Evolutionary conservation across 2,888 invertebrate species (phyloP), one percentile per base, ranked within the genome.

Genomic region (Apamea monoglypha): DNA sequence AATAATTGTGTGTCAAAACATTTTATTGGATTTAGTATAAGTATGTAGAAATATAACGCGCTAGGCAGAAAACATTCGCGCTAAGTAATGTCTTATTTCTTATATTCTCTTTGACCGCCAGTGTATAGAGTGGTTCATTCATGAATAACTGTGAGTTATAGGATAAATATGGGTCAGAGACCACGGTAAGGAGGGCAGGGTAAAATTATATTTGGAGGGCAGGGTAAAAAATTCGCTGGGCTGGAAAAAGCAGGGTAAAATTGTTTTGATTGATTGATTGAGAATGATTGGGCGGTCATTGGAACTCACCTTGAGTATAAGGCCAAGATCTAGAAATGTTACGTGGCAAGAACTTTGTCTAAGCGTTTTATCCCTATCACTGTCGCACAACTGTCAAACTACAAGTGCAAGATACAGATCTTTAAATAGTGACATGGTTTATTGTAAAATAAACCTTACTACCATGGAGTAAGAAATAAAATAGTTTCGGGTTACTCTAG

Each of bases 1-100:
- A 7, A 32, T 59, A n/a, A 40, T n/a, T 40, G 2, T 53, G 64
- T 78, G 75, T 56, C 44, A 74, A 78, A 44, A 74, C 32, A 74
- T 56, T 36, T 66, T 16, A 66, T 56, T 59, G 7, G 21, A 59
- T 44, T 44, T 29, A 56, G 8, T 25, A 7, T 69, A 18, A n/a
- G 25, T 32, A 40, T 66, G 14, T 44, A n/a, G 8, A n/a, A 32
- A 66, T 3, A 36, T 12, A 44, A 66, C 66, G 76, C 76, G 76
- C 77, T 56, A 29, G 66, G 56, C 66, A 47, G 66, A 78, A 21
- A 32, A 21, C 7, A n/a, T 44, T 40, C 2, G 50, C 32, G 1
- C 5, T 69, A 69, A 50, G 8, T 32, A 47, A 64, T 18, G 8
- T 71, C 14, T 32, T 44, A 1, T 32, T 69, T 69, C 21, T 25